These are phyloP conservation scores for Pipistrellus nathusii DNA, from an alignment of 2,797 vertebrate species.

Conservation along the genomic window DNA sequence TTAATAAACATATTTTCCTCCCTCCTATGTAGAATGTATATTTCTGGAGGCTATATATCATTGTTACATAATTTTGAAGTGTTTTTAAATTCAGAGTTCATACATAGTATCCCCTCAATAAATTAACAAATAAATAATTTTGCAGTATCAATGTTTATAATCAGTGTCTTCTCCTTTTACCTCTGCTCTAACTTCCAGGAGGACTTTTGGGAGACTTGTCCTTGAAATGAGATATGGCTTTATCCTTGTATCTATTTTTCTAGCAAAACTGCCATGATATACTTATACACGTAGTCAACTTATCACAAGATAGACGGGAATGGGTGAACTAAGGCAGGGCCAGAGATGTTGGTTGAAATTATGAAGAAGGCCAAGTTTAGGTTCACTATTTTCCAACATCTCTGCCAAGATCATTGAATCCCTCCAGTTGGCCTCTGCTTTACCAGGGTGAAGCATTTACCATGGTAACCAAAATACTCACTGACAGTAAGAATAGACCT, in stretches of 20 bases:
- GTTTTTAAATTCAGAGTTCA: not conserved
- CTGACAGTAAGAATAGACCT: not conserved
- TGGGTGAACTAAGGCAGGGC: not conserved
- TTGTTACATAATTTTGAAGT: conserved; percentile 2
- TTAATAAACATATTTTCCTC: not conserved
- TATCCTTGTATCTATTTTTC: not conserved
- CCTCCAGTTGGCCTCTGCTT: not conserved
- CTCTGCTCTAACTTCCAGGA: not conserved
- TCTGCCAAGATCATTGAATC: not conserved
- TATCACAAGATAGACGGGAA: not conserved
- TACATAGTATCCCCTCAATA: not conserved
- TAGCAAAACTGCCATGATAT: not conserved
- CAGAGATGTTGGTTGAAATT: not conserved
- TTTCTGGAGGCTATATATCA: not conserved
- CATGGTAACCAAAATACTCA: not conserved
- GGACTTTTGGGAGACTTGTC: not conserved
- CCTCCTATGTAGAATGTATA: not conserved
- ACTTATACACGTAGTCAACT: not conserved
- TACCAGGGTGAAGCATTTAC: not conserved
- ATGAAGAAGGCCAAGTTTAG: not conserved
- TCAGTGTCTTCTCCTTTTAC: not conserved
- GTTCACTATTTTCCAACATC: not conserved
- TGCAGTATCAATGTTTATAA: not conserved
- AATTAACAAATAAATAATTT: conserved; percentile 13
- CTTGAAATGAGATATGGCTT: not conserved